Evolutionary conservation across 2,888 invertebrate species (phyloP).

Genomic region (Dicyrtoma fusca): DNA sequence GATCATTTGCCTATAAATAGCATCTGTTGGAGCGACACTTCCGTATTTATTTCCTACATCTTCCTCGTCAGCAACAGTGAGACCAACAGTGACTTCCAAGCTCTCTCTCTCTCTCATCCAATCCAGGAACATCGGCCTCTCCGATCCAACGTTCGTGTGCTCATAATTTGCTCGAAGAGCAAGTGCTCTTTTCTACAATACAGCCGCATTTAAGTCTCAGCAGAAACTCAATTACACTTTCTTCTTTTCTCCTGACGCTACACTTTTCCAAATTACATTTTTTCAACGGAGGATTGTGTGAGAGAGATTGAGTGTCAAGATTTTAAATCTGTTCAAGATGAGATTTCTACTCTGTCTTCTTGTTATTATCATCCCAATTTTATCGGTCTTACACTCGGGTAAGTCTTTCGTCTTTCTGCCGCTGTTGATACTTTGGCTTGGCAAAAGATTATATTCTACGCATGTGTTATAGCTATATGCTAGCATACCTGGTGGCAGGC

Average conservation of each 20-base stretch:
- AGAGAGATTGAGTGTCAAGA: neutral
- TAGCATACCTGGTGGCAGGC: neutral
- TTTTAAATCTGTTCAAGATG: slow-evolving; percentile 9
- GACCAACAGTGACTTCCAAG: neutral
- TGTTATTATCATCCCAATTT: slow-evolving; percentile 11
- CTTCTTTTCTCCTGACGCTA: too few relatives aligned
- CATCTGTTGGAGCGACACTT: slow-evolving; percentile 25
- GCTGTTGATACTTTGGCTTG: too few relatives aligned
- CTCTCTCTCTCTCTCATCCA: neutral
- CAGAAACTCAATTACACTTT: too few relatives aligned
- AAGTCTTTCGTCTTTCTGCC: slow-evolving; percentile 1
- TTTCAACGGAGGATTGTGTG: too few relatives aligned
- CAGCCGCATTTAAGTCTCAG: too few relatives aligned
- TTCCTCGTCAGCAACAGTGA: slow-evolving; percentile 17
- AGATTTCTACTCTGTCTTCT: neutral
- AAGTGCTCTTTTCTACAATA: neutral
- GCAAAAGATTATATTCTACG: neutral
- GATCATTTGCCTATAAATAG: slow-evolving; percentile 38
- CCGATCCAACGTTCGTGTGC: neutral
- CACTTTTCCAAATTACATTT: too few relatives aligned
- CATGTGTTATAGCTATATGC: neutral
- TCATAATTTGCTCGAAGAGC: neutral
- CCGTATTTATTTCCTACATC: slow-evolving; percentile 32
- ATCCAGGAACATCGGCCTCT: slow-evolving; percentile 5
- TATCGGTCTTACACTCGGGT: slow-evolving; percentile 7